These are phyloP conservation scores for Zaprionus vittiger DNA, from an alignment of 1,140 invertebrate genomes.

Conservation along the genomic window DNA sequence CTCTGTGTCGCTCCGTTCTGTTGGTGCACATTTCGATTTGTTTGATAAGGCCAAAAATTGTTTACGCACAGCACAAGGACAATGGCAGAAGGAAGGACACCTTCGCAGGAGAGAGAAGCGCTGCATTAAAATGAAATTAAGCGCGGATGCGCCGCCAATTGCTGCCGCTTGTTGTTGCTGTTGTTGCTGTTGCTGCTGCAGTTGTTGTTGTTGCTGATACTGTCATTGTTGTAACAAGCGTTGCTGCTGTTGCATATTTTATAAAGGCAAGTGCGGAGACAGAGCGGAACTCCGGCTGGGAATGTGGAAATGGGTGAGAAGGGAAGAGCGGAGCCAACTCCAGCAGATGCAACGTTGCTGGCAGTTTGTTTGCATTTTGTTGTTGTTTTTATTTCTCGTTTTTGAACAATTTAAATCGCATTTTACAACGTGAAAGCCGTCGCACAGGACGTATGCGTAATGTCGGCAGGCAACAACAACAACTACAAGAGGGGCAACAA, in stretches of 20 bases:
- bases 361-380: constrained; percentile 12
- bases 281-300: background rate
- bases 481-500: background rate
- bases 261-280: constrained; percentile 30
- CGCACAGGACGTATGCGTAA: constrained; percentile 9
- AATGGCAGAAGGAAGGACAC: constrained; percentile 16
- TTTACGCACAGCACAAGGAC: constrained; percentile 62
- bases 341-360: constrained; percentile 19
- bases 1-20: background rate
- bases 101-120: background rate
- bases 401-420: constrained; percentile 58
- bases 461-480: background rate
- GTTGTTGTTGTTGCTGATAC: constrained; percentile 58
- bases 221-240: constrained; percentile 67
- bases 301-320: background rate
- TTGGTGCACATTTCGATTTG: constrained; percentile 48
- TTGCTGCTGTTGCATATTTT: constrained; percentile 73
- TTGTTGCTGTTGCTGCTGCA: constrained; percentile 26
- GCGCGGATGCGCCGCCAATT: constrained; percentile 60
- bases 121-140: constrained; percentile 79
- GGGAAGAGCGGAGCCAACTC: background rate
- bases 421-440: constrained; percentile 32
- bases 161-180: constrained; percentile 32
- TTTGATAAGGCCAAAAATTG: constrained; percentile 63
- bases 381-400: constrained; percentile 15